phyloP scores from a whole-genome alignment of 2,113 vertebrate species.

The Phaethornis superciliosus region DNA sequence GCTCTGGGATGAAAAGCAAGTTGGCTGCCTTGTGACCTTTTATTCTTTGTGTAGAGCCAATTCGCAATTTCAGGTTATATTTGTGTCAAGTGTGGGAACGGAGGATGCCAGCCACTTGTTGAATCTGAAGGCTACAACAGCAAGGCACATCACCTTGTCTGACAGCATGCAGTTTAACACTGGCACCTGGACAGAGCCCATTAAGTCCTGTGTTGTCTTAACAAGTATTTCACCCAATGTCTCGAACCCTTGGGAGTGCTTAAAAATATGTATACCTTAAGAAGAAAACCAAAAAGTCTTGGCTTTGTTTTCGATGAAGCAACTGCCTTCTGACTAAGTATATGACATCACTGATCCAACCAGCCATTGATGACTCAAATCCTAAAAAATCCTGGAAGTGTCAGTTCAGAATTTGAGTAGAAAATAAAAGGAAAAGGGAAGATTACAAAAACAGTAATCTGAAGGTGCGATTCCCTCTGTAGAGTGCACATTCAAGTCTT shows the following conservation, averaged over 20 bases:
- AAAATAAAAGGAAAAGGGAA: background rate
- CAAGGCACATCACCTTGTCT: background rate
- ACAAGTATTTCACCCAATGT: background rate
- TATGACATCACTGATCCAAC: background rate
- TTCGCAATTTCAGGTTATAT: background rate
- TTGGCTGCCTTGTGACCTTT: background rate
- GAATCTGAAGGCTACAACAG: background rate
- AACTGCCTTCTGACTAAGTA: background rate
- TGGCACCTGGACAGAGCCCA: background rate
- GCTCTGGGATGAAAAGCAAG: background rate
- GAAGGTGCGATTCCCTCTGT: accelerated
- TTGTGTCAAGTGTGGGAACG: background rate
- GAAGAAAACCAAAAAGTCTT: background rate
- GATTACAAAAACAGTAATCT: background rate
- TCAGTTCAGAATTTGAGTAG: too few species aligned
- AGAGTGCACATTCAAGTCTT: background rate
- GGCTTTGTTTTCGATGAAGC: background rate
- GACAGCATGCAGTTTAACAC: background rate
- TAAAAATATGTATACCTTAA: background rate
- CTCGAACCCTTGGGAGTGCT: background rate
- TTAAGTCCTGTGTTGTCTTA: background rate
- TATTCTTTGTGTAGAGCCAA: background rate
- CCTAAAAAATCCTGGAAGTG: too few species aligned
- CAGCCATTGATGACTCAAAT: too few species aligned
- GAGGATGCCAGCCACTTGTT: background rate